phyloP scores from a whole-genome alignment of 2,797 vertebrate species.

The Molossus alvarezi region DNA sequence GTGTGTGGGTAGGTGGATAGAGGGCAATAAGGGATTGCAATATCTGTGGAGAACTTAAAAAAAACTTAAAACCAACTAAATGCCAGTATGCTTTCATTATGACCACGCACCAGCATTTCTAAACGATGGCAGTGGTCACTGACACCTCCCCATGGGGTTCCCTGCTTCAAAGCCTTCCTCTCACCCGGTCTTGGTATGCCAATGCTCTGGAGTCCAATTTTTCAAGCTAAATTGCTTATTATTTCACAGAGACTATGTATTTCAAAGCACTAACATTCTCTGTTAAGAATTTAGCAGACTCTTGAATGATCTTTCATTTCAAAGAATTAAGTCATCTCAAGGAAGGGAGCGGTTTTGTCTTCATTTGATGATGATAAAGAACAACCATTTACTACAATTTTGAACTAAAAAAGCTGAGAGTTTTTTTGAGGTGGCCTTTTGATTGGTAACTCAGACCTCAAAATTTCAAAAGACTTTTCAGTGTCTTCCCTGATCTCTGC shows the following conservation, averaged over 20 bases:
- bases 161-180: not conserved
- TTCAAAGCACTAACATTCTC: not conserved
- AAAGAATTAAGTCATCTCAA: constrained; percentile 16
- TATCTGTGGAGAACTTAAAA: not conserved
- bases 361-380: not conserved
- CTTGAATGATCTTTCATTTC: constrained; percentile 29
- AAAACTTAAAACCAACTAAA: not conserved
- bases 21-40: not conserved
- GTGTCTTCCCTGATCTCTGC: not conserved
- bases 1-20: not conserved
- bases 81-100: not conserved
- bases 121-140: not conserved
- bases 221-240: constrained; percentile 45
- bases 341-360: not conserved
- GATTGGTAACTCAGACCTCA: not conserved
- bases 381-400: not conserved
- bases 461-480: not conserved
- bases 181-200: not conserved
- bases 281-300: not conserved
- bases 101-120: not conserved
- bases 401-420: not conserved
- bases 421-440: not conserved
- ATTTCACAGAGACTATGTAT: not conserved
- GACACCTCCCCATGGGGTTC: not conserved
- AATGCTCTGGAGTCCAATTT: not conserved